phyloP scores from a whole-genome alignment of 2,888 invertebrate species.

The Drosophila buzzatii region DNA sequence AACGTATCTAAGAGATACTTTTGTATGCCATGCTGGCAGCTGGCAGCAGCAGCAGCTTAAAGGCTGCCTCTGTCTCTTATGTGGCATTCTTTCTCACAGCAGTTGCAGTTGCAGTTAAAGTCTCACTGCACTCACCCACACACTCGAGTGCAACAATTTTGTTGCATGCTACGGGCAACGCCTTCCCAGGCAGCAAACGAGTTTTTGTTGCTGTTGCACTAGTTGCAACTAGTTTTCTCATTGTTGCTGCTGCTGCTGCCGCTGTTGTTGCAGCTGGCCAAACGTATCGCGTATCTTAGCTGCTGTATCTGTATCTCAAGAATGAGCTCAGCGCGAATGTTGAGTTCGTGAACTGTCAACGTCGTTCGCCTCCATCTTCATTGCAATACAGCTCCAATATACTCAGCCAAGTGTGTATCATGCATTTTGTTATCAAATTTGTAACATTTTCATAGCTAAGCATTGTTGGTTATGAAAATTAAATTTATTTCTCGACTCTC shows the following conservation, averaged over 20 bases:
- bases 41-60: conserved; percentile 39
- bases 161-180: conserved; percentile 49
- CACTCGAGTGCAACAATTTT: conserved; percentile 37
- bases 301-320: conserved; percentile 57
- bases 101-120: conserved; percentile 12
- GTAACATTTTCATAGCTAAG: neutral
- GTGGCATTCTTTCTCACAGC: conserved; percentile 62
- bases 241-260: conserved; percentile 39
- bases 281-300: conserved; percentile 71
- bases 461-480: neutral
- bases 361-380: conserved; percentile 58
- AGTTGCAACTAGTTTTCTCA: conserved; percentile 78
- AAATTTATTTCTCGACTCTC: neutral
- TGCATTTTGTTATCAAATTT: neutral
- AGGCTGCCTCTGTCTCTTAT: conserved; percentile 37
- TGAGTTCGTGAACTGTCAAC: conserved; percentile 78
- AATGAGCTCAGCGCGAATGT: conserved; percentile 67
- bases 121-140: conserved; percentile 41
- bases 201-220: conserved; percentile 60
- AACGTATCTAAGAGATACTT: conserved; percentile 55
- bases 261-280: conserved; percentile 51
- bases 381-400: conserved; percentile 32
- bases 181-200: conserved; percentile 55
- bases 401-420: neutral
- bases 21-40: conserved; percentile 23